A percentile compares a stretch with the other conserved stretches of the same genome.
These are phyloP conservation scores for Acleris literana DNA, from an alignment of 2,888 invertebrate species.

Conservation along the genomic window DNA sequence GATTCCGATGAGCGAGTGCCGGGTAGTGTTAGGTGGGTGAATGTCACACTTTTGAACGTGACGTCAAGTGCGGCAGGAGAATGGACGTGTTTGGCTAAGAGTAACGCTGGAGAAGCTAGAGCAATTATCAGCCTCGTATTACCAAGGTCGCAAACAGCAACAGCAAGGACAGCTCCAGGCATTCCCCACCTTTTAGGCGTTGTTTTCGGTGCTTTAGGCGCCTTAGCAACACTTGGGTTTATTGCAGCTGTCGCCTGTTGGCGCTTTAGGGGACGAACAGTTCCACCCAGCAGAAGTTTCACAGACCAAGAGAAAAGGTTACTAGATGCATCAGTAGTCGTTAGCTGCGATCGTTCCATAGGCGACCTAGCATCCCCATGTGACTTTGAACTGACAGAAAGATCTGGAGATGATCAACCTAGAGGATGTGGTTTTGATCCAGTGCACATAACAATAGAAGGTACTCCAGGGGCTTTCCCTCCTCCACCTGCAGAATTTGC, in stretches of 20 bases:
- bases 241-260: constrained; percentile 79
- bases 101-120: constrained; percentile 85
- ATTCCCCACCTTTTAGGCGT: constrained; percentile 89
- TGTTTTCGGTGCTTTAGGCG: constrained; percentile 88
- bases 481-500: constrained; percentile 83
- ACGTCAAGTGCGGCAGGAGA: constrained; percentile 93
- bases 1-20: constrained; percentile 74
- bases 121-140: constrained; percentile 84
- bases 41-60: constrained; percentile 92
- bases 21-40: constrained; percentile 87
- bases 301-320: constrained; percentile 94
- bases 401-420: constrained; percentile 72
- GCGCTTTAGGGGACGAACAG: constrained; percentile 89
- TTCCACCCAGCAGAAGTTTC: constrained; percentile 87
- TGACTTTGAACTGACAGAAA: constrained; percentile 77
- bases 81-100: constrained; percentile 92
- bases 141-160: constrained; percentile 87
- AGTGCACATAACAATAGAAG: constrained; percentile 86
- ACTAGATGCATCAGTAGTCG: constrained; percentile 88
- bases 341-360: constrained; percentile 87
- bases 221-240: constrained; percentile 87
- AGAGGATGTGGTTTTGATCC: constrained; percentile 82
- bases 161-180: constrained; percentile 88
- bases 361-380: constrained; percentile 85
- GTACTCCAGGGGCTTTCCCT: constrained; percentile 75